Base-by-base conservation (phyloP, 2,888 invertebrate genomes). In the Mantis religiosa region DNA sequence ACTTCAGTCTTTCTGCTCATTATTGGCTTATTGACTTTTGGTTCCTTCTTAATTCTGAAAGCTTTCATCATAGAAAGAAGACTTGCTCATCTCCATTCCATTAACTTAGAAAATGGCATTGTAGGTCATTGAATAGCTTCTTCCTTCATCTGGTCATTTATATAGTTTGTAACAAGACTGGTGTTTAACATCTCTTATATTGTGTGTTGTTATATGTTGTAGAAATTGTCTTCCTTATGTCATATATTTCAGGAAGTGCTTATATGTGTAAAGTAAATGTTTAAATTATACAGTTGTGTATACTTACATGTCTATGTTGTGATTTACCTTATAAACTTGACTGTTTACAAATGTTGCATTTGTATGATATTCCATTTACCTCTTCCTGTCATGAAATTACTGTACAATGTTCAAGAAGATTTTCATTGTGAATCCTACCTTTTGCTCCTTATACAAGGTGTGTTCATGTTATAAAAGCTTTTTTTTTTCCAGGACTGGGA, bases 1-100 rank as follows among this genome's bases (percentile, higher is more conserved):
- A 91, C 92, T 15, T 93, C 93, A 27, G 93, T 94, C 92, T 93
- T 93, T 88, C 91, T 92, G 83, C 91, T 93, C 25, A 93, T 94
- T 92, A 92, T 93, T 28, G 90, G 91, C 4, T 90, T 93, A 25
- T 92, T 93, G 9, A 91, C 92, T 28, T 15, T 93, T 8, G 93
- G 93, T 12, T 92, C 93, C 84, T 89, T 93, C 25, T 91, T 92
- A 28, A 92, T 92, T 9, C 93, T 92, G 89, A 91, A 92, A 89
- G 94, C 93, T 34, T 91, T 92, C 90, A 89, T 91, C 14, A 91
- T 92, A 85, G 91, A 91, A 82, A 90, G 91, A 82, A 91, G 91
- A 87, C 89, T 89, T 47, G 28, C 25, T n/a, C 25, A 82, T 27
- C 25, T 87, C n/a, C 81, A 82, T 82, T 82, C n/a, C 34, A n/a